These are phyloP conservation scores for Stigmatopora nigra DNA, from an alignment of 2,113 vertebrate species.

Conservation along the genomic window DNA sequence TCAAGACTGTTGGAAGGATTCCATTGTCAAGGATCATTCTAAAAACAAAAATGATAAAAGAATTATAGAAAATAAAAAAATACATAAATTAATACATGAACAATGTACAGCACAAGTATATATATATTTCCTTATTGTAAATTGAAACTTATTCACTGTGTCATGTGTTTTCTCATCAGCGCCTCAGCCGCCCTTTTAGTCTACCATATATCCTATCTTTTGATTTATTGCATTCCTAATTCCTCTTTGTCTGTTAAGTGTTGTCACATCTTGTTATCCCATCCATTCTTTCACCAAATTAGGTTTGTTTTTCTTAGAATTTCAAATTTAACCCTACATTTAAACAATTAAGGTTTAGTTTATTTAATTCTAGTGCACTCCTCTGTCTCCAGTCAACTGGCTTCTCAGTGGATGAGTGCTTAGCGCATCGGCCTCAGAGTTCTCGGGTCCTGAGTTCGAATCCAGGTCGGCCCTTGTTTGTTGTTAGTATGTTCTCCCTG, in stretches of 20 bases:
- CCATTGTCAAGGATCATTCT: constrained; percentile 47
- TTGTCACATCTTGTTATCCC: background rate
- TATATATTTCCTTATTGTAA: background rate
- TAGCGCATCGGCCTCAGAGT: no score
- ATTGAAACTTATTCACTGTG: no score
- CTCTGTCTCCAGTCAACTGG: background rate
- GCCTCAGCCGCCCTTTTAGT: background rate
- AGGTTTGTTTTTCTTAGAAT: background rate
- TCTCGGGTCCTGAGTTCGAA: no score
- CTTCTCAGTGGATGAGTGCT: no score
- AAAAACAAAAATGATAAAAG: constrained; percentile 12
- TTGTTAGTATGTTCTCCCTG: no score
- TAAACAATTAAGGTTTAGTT: background rate
- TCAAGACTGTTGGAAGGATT: constrained; percentile 44
- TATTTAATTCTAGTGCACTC: background rate
- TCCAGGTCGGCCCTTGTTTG: no score
- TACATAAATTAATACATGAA: background rate
- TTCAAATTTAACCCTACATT: background rate
- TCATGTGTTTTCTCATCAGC: background rate
- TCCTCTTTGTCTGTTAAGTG: background rate
- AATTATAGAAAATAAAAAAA: constrained; percentile 16
- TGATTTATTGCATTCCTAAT: background rate
- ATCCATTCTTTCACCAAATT: background rate
- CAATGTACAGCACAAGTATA: background rate
- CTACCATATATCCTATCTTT: background rate